Evolutionary conservation across 1,140 invertebrate genomes (phyloP).

Genomic region (Calliopsis andreniformis): DNA sequence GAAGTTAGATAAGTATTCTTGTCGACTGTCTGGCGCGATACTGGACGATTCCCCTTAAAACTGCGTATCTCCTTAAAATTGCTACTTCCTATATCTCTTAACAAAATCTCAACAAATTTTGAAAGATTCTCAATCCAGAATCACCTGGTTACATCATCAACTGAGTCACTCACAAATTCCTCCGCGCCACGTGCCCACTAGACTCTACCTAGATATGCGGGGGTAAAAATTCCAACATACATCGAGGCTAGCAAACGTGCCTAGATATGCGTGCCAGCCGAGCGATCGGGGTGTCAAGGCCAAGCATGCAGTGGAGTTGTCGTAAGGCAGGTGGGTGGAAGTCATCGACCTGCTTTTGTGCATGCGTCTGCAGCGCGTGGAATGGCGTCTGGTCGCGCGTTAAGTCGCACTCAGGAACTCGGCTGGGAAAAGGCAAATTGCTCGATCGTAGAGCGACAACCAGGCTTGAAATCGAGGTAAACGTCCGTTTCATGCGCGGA

Average conservation of each 20-base stretch:
- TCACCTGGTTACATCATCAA: no score
- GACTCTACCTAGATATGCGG: no score
- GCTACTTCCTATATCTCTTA: no score
- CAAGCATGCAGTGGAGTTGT: slow-evolving; percentile 21
- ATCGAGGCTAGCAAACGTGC: background rate
- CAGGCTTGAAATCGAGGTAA: slow-evolving; percentile 24
- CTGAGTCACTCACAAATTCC: no score
- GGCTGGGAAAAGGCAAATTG: background rate
- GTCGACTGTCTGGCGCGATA: background rate
- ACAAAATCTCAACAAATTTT: no score
- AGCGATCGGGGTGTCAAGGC: slow-evolving; percentile 56
- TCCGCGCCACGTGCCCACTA: no score
- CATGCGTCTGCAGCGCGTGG: slow-evolving; percentile 39
- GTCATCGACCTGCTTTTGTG: slow-evolving; percentile 56
- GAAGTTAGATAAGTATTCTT: no score
- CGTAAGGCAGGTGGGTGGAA: slow-evolving; percentile 55
- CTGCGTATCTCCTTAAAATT: no score
- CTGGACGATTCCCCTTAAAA: background rate
- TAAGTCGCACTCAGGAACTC: background rate
- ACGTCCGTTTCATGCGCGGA: slow-evolving; percentile 15
- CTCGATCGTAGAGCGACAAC: slow-evolving; percentile 24
- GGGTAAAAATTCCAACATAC: no score
- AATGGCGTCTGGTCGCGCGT: slow-evolving; percentile 15
- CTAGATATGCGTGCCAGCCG: slow-evolving; percentile 1
- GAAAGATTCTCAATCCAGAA: no score